These are phyloP conservation scores for Aelia acuminata DNA, from an alignment of 2,888 invertebrate genomes.

Conservation along the genomic window DNA sequence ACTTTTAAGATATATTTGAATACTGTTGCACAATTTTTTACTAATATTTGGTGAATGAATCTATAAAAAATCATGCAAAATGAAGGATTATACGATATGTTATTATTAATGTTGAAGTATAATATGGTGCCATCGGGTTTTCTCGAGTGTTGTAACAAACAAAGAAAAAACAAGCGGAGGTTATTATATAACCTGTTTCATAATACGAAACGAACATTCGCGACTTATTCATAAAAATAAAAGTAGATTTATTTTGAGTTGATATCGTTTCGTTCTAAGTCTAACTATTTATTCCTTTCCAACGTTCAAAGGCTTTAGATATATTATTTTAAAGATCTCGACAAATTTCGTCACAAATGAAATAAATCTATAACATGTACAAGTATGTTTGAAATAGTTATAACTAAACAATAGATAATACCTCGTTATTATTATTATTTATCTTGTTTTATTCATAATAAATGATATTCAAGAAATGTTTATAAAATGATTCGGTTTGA, in stretches of 20 bases:
- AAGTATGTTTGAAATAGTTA: neutral
- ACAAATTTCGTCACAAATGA: neutral
- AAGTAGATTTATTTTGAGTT: neutral
- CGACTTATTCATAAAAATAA: neutral
- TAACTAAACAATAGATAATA: neutral
- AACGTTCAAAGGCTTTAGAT: neutral
- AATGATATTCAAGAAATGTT: neutral
- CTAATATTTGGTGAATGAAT: too few species aligned
- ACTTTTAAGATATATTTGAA: too few species aligned
- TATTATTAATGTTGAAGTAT: neutral
- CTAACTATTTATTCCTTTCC: neutral
- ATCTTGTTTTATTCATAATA: neutral
- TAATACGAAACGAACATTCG: neutral
- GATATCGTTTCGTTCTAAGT: neutral
- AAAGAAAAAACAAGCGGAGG: neutral
- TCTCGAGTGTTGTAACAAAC: neutral
- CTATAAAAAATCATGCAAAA: too few species aligned
- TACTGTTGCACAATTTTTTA: too few species aligned
- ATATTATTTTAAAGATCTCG: neutral
- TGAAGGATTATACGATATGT: too few species aligned
- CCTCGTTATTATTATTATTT: neutral
- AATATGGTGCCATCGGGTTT: neutral
- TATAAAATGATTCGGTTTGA: neutral
- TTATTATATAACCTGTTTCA: slow-evolving; percentile 7
- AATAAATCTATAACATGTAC: neutral